Conservation (phyloP, 1,140 invertebrate species). For the Holcopasites calliopsidis region DNA sequence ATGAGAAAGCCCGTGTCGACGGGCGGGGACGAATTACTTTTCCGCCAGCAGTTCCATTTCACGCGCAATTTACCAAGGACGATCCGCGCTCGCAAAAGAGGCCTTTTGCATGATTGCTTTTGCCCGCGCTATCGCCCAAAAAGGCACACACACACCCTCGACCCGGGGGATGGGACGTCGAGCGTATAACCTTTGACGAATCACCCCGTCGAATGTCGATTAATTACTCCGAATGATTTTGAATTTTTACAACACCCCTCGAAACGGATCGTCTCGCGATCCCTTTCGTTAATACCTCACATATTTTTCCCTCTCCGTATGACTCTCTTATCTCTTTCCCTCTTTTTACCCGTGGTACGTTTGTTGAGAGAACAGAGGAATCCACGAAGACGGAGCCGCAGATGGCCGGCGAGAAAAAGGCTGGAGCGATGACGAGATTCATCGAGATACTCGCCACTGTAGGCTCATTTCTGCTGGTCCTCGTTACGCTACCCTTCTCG, state of each 20-base stretch:
- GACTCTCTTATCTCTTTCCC: background rate
- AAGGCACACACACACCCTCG: conserved; percentile 21
- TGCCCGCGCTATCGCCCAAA: conserved; percentile 44
- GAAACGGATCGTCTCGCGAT: background rate
- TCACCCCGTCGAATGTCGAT: conserved; percentile 6
- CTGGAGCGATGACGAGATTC: conserved; percentile 76
- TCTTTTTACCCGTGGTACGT: background rate
- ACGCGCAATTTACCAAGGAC: conserved; percentile 56
- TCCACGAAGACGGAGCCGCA: background rate
- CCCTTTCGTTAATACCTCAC: too few species aligned
- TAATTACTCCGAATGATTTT: conserved; percentile 26
- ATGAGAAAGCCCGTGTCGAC: conserved; percentile 44
- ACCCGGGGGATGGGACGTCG: conserved; percentile 14
- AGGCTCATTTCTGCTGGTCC: conserved; percentile 87
- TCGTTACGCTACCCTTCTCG: conserved; percentile 91
- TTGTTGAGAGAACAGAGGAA: conserved; percentile 8
- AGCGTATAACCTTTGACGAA: conserved; percentile 36
- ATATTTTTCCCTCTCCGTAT: background rate
- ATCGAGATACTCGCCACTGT: conserved; percentile 91
- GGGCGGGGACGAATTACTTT: conserved; percentile 56
- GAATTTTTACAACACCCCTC: too few species aligned
- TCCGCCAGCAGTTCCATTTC: conserved; percentile 61
- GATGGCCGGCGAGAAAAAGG: background rate
- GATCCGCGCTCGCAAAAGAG: conserved; percentile 42
- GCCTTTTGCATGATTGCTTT: conserved; percentile 59